Evolutionary conservation across 2,797 vertebrate genomes (phyloP).

Genomic region (Diceros bicornis): DNA sequence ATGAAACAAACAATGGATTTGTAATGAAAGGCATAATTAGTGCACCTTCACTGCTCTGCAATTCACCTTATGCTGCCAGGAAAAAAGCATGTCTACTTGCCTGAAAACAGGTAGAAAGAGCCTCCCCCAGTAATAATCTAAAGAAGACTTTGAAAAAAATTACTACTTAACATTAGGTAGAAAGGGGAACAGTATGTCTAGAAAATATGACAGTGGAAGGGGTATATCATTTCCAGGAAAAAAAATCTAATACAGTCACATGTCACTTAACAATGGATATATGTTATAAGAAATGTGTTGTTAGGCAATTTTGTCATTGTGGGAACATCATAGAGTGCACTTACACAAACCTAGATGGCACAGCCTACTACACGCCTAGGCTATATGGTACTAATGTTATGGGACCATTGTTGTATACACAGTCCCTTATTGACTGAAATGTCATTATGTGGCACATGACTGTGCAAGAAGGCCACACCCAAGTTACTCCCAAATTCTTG

Average conservation of each 20-base stretch:
- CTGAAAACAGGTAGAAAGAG: neutral
- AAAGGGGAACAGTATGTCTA: constrained; percentile 32
- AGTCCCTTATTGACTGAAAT: too few species aligned
- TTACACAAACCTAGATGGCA: too few species aligned
- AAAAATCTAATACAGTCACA: neutral
- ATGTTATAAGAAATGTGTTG: too few species aligned
- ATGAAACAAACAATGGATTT: neutral
- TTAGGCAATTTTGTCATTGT: too few species aligned
- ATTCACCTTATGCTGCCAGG: neutral
- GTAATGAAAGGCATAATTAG: constrained; percentile 16
- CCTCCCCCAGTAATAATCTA: neutral
- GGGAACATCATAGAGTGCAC: too few species aligned
- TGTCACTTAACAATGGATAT: too few species aligned
- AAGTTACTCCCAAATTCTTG: constrained; percentile 22
- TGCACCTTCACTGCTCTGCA: neutral
- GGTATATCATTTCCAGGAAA: neutral
- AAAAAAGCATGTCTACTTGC: neutral
- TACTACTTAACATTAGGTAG: constrained; percentile 11
- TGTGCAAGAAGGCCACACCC: too few species aligned
- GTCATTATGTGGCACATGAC: too few species aligned
- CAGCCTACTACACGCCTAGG: too few species aligned
- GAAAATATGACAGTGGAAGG: neutral
- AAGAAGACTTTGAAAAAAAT: constrained; percentile 56
- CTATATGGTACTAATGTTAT: too few species aligned
- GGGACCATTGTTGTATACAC: too few species aligned